Conservation (phyloP, 2,113 vertebrate genomes). For the Lipotes vexillifer region DNA sequence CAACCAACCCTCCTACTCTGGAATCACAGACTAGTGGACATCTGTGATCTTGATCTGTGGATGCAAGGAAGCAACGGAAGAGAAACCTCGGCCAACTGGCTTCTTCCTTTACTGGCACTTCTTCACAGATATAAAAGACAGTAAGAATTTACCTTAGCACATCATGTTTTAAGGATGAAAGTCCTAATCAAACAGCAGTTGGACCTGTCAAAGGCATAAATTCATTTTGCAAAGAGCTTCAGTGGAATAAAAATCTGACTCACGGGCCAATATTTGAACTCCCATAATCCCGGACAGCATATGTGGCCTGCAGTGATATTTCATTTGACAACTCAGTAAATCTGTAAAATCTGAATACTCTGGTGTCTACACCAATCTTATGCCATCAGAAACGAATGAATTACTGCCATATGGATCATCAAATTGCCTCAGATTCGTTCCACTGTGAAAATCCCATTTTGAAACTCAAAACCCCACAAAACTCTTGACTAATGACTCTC, state of each 20-base stretch:
- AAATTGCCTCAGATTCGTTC: not conserved
- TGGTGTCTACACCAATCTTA: not conserved
- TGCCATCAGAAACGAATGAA: not conserved
- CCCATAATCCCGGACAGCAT: not conserved
- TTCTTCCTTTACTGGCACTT: not conserved
- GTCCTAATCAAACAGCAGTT: not conserved
- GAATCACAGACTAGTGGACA: not conserved
- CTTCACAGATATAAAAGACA: not conserved
- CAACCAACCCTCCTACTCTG: not conserved
- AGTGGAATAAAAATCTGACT: conserved; percentile 4
- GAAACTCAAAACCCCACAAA: not conserved
- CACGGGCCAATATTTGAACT: not conserved
- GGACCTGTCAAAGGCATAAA: conserved; percentile 19
- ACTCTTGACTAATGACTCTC: not conserved
- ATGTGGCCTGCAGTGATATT: not conserved
- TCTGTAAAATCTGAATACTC: not conserved
- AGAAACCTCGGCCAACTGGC: not conserved
- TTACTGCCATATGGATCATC: not conserved
- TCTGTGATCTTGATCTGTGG: not conserved
- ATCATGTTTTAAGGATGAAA: not conserved
- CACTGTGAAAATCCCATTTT: not conserved
- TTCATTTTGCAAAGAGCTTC: not conserved
- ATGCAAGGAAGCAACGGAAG: not conserved
- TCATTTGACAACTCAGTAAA: not conserved
- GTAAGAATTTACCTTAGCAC: not conserved